phyloP scores from a whole-genome alignment of 2,113 vertebrate species.

The Brienomyrus brachyistius region DNA sequence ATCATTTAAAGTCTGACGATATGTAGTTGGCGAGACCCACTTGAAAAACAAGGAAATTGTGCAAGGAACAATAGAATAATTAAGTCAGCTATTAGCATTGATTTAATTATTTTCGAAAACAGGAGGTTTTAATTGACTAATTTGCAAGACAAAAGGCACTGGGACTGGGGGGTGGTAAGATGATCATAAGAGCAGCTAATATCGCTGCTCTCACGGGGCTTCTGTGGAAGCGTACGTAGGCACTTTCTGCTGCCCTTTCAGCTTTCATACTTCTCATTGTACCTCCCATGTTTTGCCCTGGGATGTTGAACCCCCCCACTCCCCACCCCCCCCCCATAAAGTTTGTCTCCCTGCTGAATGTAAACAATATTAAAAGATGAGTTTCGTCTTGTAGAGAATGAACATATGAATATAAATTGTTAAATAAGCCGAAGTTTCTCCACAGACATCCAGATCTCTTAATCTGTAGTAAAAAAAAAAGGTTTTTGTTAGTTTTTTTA shows the following conservation, averaged over 20 bases:
- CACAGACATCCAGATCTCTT: neutral
- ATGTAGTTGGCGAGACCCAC: neutral
- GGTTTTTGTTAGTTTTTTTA: neutral
- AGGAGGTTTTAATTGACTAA: neutral
- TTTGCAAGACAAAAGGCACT: neutral
- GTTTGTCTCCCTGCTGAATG: neutral
- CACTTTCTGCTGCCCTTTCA: neutral
- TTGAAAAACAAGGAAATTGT: neutral
- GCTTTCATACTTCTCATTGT: neutral
- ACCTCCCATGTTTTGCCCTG: neutral
- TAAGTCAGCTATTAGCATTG: neutral
- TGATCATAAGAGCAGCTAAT: neutral
- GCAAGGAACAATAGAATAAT: constrained; percentile 2
- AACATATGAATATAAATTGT: neutral
- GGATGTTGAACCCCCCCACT: neutral
- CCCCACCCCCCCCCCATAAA: neutral
- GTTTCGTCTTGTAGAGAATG: neutral
- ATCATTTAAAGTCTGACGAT: neutral
- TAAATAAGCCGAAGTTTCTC: neutral
- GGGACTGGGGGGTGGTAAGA: neutral
- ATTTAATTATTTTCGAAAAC: neutral
- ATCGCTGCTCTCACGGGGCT: neutral
- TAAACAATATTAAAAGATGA: neutral
- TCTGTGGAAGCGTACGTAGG: neutral
- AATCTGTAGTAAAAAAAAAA: neutral